phyloP scores from a whole-genome alignment of 2,797 vertebrate genomes.

The Sebastiscus albofasciatus region DNA sequence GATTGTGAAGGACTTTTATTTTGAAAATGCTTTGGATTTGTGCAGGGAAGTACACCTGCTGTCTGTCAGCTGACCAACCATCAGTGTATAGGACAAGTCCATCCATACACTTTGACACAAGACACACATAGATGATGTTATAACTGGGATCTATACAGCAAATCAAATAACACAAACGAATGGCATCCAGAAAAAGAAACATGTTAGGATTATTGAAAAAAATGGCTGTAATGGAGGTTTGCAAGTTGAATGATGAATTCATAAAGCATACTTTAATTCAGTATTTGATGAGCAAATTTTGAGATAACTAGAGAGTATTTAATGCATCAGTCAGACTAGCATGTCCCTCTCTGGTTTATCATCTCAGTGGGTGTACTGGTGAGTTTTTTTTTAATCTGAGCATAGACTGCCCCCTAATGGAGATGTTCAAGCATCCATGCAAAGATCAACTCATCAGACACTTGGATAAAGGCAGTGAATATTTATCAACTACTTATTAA shows the following conservation, averaged over 20 bases:
- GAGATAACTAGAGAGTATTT: not conserved
- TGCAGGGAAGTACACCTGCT: slow-evolving; percentile 14
- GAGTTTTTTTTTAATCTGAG: slow-evolving; percentile 24
- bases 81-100: not conserved
- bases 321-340: not conserved
- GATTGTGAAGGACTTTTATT: slow-evolving; percentile 21
- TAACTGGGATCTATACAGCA: not conserved
- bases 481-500: not conserved
- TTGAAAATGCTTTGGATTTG: slow-evolving; percentile 39
- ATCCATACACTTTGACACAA: not conserved
- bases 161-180: not conserved
- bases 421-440: not conserved
- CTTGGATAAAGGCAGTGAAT: not conserved
- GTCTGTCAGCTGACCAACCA: not conserved
- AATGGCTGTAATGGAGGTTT: not conserved
- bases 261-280: not conserved
- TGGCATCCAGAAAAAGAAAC: not conserved
- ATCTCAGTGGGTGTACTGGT: not conserved
- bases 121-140: not conserved
- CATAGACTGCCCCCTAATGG: slow-evolving; percentile 74
- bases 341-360: slow-evolving; percentile 1
- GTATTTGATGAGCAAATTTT: not conserved
- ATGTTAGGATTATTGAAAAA: not conserved
- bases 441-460: not conserved
- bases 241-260: not conserved